Evolutionary conservation across 2,888 invertebrate genomes (phyloP).

Genomic region (Epinotia bilunana): DNA sequence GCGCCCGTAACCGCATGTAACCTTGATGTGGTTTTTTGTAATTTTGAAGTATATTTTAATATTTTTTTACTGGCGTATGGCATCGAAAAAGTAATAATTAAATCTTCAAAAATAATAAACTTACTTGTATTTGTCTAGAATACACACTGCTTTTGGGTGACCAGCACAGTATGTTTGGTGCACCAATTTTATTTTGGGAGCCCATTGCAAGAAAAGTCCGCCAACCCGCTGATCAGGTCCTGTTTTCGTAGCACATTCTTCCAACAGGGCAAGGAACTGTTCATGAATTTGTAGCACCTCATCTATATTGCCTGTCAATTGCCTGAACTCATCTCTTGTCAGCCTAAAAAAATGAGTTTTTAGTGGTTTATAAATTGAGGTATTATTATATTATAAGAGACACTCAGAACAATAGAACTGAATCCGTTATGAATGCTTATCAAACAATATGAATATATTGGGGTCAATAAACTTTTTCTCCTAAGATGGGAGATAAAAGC

Average conservation of each 20-base stretch:
- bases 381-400: too few species aligned
- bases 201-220: conserved; percentile 94
- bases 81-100: background rate
- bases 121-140: conserved; percentile 96
- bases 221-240: conserved; percentile 94
- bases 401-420: too few species aligned
- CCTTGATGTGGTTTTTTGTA: background rate
- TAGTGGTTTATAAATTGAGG: too few species aligned
- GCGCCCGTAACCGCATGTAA: background rate
- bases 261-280: conserved; percentile 90
- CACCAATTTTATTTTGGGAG: conserved; percentile 91
- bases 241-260: conserved; percentile 89
- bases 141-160: conserved; percentile 97
- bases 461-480: too few species aligned
- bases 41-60: background rate
- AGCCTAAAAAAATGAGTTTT: conserved; percentile 84
- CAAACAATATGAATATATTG: too few species aligned
- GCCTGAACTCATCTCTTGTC: conserved; percentile 92
- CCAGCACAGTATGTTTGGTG: conserved; percentile 96
- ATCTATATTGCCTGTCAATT: conserved; percentile 94
- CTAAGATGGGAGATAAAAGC: too few species aligned
- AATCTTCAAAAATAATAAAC: conserved; percentile 53
- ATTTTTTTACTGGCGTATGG: background rate
- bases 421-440: too few species aligned
- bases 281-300: conserved; percentile 95